Percentiles rank a stretch among this genome's conserved stretches.
Evolutionary conservation across 2,113 vertebrate species (phyloP).

Genomic region (Aix galericulata): DNA sequence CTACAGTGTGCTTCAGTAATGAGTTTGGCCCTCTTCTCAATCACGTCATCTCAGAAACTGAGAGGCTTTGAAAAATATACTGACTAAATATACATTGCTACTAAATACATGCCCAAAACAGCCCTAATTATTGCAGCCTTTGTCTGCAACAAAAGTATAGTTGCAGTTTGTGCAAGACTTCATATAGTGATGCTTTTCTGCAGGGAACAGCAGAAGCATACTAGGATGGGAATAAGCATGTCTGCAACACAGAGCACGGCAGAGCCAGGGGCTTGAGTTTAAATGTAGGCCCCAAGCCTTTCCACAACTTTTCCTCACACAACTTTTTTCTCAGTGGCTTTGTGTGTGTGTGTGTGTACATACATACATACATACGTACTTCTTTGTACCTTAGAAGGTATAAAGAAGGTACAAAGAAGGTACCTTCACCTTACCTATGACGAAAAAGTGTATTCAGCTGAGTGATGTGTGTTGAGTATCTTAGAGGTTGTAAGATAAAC

Average conservation of each 20-base stretch:
- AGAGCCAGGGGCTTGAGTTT: not conserved
- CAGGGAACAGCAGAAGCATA: not conserved
- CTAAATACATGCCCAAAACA: not conserved
- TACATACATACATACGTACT: too few relatives aligned
- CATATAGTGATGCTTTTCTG: not conserved
- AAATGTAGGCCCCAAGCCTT: not conserved
- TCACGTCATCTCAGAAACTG: not conserved
- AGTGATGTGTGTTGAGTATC: not conserved
- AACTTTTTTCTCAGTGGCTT: not conserved
- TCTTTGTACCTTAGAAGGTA: too few relatives aligned
- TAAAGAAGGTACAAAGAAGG: too few relatives aligned
- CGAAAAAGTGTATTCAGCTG: not conserved
- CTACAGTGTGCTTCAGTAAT: not conserved
- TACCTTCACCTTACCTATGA: too few relatives aligned
- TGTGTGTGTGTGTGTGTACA: too few relatives aligned
- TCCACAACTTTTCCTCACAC: too few relatives aligned
- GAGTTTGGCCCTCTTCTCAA: not conserved
- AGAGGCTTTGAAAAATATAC: not conserved
- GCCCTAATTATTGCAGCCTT: not conserved
- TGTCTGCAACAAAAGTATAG: not conserved
- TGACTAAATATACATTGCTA: not conserved
- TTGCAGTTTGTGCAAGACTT: not conserved
- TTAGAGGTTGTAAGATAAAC: not conserved
- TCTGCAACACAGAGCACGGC: not conserved
- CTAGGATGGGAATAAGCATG: accelerated